phyloP scores from a whole-genome alignment of 2,888 invertebrate genomes.

The Brenthis daphne region DNA sequence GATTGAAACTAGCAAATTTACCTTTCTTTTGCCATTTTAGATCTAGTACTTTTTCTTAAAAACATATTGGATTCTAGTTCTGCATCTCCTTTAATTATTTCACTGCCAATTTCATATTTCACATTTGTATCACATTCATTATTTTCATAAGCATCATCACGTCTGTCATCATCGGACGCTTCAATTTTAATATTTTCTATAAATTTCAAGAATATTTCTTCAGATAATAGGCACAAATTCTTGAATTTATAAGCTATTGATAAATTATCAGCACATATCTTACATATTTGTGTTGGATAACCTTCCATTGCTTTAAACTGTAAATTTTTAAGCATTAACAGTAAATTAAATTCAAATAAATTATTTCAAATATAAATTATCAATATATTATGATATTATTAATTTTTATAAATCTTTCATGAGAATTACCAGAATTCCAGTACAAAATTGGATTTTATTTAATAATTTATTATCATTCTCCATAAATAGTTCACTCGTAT shows the following conservation, averaged over 20 bases:
- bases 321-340: slow-evolving; percentile 20
- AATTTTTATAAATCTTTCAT: neutral
- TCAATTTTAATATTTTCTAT: slow-evolving; percentile 45
- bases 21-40: neutral
- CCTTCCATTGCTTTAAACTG: slow-evolving; percentile 47
- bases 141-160: slow-evolving; percentile 25
- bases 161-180: slow-evolving; percentile 27
- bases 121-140: slow-evolving; percentile 28
- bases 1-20: neutral
- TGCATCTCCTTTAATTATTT: neutral
- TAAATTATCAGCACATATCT: slow-evolving; percentile 48
- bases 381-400: no score
- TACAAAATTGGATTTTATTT: slow-evolving; percentile 55
- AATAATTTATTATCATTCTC: slow-evolving; percentile 41
- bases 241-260: slow-evolving; percentile 54
- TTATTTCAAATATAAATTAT: neutral
- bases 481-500: slow-evolving; percentile 51
- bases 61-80: neutral
- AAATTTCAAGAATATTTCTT: slow-evolving; percentile 47
- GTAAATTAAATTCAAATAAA: neutral
- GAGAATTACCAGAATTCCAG: slow-evolving; percentile 55
- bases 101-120: neutral
- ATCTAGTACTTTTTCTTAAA: neutral
- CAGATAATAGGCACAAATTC: slow-evolving; percentile 49
- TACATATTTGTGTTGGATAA: slow-evolving; percentile 52